Percentiles rank a stretch among this genome's conserved stretches.
Conservation (phyloP, 2,113 vertebrate species). For the Cranoglanis bouderius region DNA sequence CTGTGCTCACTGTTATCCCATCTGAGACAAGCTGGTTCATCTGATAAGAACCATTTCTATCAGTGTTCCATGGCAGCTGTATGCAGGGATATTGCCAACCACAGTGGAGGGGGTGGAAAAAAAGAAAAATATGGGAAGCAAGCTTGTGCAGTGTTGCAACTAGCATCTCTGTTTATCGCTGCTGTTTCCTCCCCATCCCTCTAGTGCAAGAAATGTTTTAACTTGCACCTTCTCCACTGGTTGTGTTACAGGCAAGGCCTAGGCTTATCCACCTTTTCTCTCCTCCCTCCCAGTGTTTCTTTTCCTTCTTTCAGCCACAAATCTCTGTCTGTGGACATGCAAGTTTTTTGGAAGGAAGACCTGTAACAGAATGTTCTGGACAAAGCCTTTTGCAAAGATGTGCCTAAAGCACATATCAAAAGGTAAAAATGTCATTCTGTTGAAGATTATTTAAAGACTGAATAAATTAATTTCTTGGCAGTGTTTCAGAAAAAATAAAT, state of each 20-base stretch:
- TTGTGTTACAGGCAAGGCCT: conserved; percentile 38
- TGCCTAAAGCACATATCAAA: conserved; percentile 32
- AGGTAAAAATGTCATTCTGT: conserved; percentile 25
- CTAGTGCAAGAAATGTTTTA: conserved; percentile 61
- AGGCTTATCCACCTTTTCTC: conserved; percentile 21
- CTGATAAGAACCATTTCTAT: conserved; percentile 51
- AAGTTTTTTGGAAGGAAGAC: conserved; percentile 14
- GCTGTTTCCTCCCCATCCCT: conserved; percentile 48
- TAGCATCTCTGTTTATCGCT: conserved; percentile 59
- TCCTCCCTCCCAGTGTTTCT: not conserved
- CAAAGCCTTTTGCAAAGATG: conserved; percentile 29
- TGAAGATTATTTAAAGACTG: conserved; percentile 37
- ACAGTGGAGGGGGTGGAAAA: conserved; percentile 34
- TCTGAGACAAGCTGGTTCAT: conserved; percentile 44
- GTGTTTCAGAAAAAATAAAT: conserved; percentile 1
- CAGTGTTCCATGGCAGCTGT: conserved; percentile 45
- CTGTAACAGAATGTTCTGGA: conserved; percentile 6
- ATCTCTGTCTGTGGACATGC: conserved; percentile 38
- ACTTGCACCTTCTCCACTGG: conserved; percentile 48
- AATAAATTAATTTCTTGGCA: conserved; percentile 13
- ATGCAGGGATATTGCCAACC: conserved; percentile 29
- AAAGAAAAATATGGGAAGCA: conserved; percentile 38
- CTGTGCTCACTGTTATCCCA: conserved; percentile 23
- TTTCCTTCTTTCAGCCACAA: conserved; percentile 30
- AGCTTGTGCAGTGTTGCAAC: conserved; percentile 51